phyloP scores from a whole-genome alignment of 2,888 invertebrate species.

The Sesamia inferens region DNA sequence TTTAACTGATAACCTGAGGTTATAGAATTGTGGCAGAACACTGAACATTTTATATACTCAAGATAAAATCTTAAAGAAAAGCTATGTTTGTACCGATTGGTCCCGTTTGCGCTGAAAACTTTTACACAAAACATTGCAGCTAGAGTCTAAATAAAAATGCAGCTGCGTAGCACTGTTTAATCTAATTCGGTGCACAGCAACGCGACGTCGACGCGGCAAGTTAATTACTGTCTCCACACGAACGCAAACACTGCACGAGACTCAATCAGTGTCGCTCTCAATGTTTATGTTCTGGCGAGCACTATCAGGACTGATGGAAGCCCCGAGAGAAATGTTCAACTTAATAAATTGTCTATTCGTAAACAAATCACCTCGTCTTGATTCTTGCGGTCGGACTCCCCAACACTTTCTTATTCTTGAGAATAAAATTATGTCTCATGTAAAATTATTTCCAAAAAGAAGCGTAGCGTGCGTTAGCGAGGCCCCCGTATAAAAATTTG shows the following conservation, averaged over 20 bases:
- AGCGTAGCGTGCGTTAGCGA: too few species aligned
- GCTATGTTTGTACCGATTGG: neutral
- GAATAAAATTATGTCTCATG: neutral
- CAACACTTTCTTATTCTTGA: too few species aligned
- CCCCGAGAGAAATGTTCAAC: constrained; percentile 11
- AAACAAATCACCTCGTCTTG: neutral
- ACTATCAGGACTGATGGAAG: neutral
- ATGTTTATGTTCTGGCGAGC: constrained; percentile 45
- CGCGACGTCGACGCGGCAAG: constrained; percentile 43
- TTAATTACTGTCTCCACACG: constrained; percentile 54
- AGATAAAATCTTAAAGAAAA: neutral
- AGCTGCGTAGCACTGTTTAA: constrained; percentile 36
- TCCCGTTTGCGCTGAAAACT: neutral
- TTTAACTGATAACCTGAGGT: too few species aligned
- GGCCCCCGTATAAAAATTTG: too few species aligned
- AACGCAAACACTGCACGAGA: constrained; percentile 44
- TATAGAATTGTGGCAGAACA: neutral
- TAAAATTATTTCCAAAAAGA: too few species aligned
- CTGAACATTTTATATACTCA: neutral
- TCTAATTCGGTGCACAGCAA: constrained; percentile 56
- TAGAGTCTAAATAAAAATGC: constrained; percentile 51
- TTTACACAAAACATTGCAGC: constrained; percentile 23
- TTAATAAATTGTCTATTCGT: constrained; percentile 4
- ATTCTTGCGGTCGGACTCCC: too few species aligned
- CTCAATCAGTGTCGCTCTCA: constrained; percentile 58